Percentiles rank a stretch among this genome's conserved stretches.
phyloP scores from a whole-genome alignment of 2,113 vertebrate genomes.

The Sceloporus undulatus region DNA sequence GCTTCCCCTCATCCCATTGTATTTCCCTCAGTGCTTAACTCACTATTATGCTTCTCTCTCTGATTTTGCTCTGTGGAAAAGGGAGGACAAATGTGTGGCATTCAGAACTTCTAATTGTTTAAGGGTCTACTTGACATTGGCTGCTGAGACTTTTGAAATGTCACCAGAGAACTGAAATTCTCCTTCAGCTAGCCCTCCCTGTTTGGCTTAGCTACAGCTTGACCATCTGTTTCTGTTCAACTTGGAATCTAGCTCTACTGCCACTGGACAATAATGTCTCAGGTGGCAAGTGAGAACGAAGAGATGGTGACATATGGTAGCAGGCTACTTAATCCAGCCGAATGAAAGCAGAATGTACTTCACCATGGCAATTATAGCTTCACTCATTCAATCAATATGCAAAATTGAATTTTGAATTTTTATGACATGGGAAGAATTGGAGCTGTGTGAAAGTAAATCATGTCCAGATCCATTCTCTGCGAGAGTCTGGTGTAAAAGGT shows the following conservation, averaged over 20 bases:
- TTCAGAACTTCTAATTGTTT: conserved; percentile 35
- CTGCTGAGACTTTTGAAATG: conserved; percentile 46
- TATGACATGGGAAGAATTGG: background rate
- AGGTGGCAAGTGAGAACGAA: conserved; percentile 71
- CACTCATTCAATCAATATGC: conserved; percentile 38
- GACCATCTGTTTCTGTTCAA: conserved; percentile 73
- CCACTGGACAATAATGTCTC: conserved; percentile 67
- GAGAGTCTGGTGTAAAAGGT: background rate
- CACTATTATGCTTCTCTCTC: background rate
- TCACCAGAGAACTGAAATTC: conserved; percentile 24
- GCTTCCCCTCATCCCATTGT: background rate
- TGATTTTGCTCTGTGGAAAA: conserved; percentile 8
- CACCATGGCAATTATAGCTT: conserved; percentile 63
- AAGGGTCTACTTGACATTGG: background rate
- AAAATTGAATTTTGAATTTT: conserved; percentile 39
- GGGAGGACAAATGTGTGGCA: background rate
- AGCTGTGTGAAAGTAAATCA: background rate
- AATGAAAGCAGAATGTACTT: conserved; percentile 61
- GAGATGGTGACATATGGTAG: conserved; percentile 71
- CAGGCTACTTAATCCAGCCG: conserved; percentile 48
- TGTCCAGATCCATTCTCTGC: background rate
- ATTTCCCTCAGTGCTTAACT: background rate
- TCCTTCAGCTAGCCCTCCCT: conserved; percentile 26
- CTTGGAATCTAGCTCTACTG: conserved; percentile 58
- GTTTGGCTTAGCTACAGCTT: conserved; percentile 67